Evolutionary conservation across 1,140 invertebrate genomes (phyloP), one percentile per base, ranked within the genome.

Genomic region (Vanessa atalanta): DNA sequence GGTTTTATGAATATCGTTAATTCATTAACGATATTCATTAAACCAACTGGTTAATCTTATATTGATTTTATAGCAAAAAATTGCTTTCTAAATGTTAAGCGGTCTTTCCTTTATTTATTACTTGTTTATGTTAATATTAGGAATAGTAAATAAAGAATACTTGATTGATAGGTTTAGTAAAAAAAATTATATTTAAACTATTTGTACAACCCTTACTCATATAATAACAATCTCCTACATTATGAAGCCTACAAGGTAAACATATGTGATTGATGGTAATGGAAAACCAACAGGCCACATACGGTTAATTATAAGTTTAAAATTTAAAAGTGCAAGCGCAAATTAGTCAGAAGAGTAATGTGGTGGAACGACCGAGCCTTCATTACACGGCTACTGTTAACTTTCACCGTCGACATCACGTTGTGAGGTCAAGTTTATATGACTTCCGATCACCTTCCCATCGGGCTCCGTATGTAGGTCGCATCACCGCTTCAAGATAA

Each of bases 351-450:
- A 70, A 76, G 76, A 80, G 79, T 75, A 75, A 79, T 78, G 74
- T 72, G 65, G 76, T 73, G 71, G 64, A 79, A 79, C 65, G 68
- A 75, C 61, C 65, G 69, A 79, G 66, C 75, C 73, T 76, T 82
- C 61, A 85, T 83, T 77, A 84, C 66, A 64, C 73, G 65, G 84
- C 88, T 89, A 86, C 89, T 83, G 86, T 83, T 77, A 69, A 88
- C 89, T 91, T 91, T 91, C 89, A 85, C 89, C 83, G 76, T 77
- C 74, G 60, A 55, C 63, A 75, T 68, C 75, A 75, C 73, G 55
- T 70, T 76, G 73, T 57, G 81, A 70, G 89, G 88, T 91, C 87
- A 91, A 91, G 88, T 91, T 89, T 88, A 87, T 75, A 79, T 80
- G 82, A 87, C 81, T 85, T 83, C 82, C 83, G 80, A 88, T 78